Evolutionary conservation across 2,113 vertebrate genomes (phyloP), one percentile per base, ranked within the genome.

Genomic region (Phoxinus phoxinus): DNA sequence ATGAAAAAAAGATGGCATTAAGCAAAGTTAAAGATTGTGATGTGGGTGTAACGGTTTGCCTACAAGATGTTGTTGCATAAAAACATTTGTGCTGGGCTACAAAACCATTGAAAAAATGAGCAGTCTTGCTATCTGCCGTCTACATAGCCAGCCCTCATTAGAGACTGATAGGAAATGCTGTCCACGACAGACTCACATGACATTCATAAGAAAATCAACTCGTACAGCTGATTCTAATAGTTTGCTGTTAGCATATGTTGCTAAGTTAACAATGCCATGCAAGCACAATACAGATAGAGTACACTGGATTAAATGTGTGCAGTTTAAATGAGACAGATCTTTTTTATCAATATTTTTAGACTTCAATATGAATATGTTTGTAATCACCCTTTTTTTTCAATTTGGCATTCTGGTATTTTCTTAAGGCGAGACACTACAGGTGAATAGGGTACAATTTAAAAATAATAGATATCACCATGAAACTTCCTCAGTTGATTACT

Each of bases 31-130:
- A 71, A 53, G 21, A 74, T 8, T 63, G 21, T 65, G 51, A 23
- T 37, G 53, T 73, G 71, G 56, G 51, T 32, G 13, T 53, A 53
- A 69, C 6, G 53, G 53, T 59, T 59, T 59, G 76, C 76, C 19
- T 41, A 79, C 11, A 59, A 58, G 19, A 79, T n/a, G 6, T 59
- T 35, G 48, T 37, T 78, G 75, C 1, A 77, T 77, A 78, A 73
- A 44, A 44, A 48, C 12, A 74, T 74, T 48, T 27, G 41, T 41
- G n/a, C 41, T 25, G 32, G 1, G 35, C n/a, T 79, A 13, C 53
- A 59, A 59, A 78, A 25, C 6, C 7, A 9, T 8, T n/a, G 53
- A 78, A 35, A 53, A 59, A n/a, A 23, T 13, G 12, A 73, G 41
- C 71, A 73, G 37, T 23, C 19, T 58, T 0, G 2, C 75, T 78